Conservation (phyloP, 1,140 invertebrate species). For the Antheraea pernyi region DNA sequence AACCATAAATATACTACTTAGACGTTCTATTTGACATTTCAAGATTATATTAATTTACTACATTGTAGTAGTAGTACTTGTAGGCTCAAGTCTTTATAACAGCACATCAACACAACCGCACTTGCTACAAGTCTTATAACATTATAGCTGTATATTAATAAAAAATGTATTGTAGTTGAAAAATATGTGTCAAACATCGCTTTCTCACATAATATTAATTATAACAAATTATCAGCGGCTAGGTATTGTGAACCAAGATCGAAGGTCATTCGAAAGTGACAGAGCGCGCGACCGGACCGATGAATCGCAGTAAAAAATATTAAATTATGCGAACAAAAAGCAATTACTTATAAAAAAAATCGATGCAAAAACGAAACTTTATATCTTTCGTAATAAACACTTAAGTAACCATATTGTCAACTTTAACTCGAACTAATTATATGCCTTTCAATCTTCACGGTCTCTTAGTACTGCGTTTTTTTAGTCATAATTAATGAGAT, state of each 20-base stretch:
- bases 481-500: neutral
- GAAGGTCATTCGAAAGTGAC: constrained; percentile 32
- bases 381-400: constrained; percentile 3
- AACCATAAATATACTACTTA: too few species aligned
- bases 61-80: too few species aligned
- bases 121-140: too few species aligned
- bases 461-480: neutral
- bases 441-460: neutral
- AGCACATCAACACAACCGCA: too few species aligned
- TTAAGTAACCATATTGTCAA: neutral
- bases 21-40: too few species aligned
- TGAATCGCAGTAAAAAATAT: constrained; percentile 22
- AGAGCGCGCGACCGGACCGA: neutral
- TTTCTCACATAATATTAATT: neutral
- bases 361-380: constrained; percentile 12
- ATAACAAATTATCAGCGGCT: neutral
- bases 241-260: constrained; percentile 2
- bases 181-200: neutral
- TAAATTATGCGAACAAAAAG: constrained; percentile 30
- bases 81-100: too few species aligned
- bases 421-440: neutral
- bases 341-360: constrained; percentile 6
- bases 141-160: too few species aligned
- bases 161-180: neutral
- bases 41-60: too few species aligned